These are phyloP conservation scores for Listronotus oregonensis DNA, from an alignment of 1,140 invertebrate species.

Conservation along the genomic window DNA sequence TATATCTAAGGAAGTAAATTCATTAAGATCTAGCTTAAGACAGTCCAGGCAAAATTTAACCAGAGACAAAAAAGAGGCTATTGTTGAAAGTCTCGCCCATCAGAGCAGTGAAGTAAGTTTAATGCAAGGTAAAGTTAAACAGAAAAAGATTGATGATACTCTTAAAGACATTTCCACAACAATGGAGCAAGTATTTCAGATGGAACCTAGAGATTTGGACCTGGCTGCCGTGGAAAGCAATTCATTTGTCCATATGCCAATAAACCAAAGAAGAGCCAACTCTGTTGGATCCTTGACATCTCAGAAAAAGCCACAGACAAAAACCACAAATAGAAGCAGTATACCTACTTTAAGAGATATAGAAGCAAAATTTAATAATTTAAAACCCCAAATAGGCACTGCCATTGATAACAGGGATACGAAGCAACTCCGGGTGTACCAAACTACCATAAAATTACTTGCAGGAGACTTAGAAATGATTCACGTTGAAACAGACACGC, in stretches of 20 bases:
- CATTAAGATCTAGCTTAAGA: conserved; percentile 20
- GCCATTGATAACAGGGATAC: conserved; percentile 37
- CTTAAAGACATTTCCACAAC: conserved; percentile 34
- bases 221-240: conserved; percentile 32
- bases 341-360: conserved; percentile 30
- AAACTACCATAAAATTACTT: conserved; percentile 32
- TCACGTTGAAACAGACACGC: conserved; percentile 27
- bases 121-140: conserved; percentile 29
- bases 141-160: conserved; percentile 23
- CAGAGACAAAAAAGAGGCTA: conserved; percentile 25
- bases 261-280: conserved; percentile 5
- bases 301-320: conserved; percentile 1
- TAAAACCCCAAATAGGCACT: conserved; percentile 27
- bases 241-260: conserved; percentile 31
- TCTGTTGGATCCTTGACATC: conserved; percentile 12
- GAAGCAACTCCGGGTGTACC: conserved; percentile 21
- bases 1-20: conserved; percentile 31
- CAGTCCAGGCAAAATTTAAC: conserved; percentile 16
- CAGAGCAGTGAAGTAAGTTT: conserved; percentile 26
- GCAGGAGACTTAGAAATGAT: conserved; percentile 40
- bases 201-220: conserved; percentile 27
- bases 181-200: conserved; percentile 31
- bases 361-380: conserved; percentile 25
- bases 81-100: conserved; percentile 14
- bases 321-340: conserved; percentile 6